Evolutionary conservation across 2,888 invertebrate species (phyloP).

Genomic region (Tenthredo amoena): DNA sequence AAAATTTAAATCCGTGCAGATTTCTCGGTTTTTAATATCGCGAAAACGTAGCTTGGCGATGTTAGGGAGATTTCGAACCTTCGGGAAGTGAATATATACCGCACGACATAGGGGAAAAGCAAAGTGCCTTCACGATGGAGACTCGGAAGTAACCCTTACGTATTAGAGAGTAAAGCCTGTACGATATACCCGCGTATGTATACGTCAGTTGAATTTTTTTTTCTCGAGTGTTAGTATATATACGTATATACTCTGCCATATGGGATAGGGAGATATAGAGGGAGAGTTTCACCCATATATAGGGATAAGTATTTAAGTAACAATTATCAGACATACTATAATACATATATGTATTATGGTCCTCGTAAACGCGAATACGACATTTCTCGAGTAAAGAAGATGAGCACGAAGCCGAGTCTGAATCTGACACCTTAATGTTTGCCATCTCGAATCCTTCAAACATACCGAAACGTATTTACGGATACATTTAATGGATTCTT

Average conservation of each 20-base stretch:
- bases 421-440: conserved; percentile 30
- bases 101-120: not conserved
- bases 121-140: conserved; percentile 6
- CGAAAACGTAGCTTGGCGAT: not conserved
- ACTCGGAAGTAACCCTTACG: conserved; percentile 12
- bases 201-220: not conserved
- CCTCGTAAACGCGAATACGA: not conserved
- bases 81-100: conserved; percentile 28
- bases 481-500: conserved; percentile 6
- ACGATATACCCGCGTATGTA: not conserved
- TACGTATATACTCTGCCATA: not conserved
- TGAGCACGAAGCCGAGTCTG: not conserved
- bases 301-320: not conserved
- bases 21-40: not conserved
- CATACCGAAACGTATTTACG: conserved; percentile 3
- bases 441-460: conserved; percentile 11
- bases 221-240: not conserved
- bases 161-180: not conserved
- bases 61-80: not conserved
- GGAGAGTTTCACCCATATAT: not conserved
- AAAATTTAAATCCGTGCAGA: not conserved
- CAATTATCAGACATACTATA: not conserved
- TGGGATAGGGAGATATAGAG: not conserved
- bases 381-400: not conserved
- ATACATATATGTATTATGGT: not conserved